phyloP scores from a whole-genome alignment of 2,113 vertebrate species.

The Corvus hawaiiensis region DNA sequence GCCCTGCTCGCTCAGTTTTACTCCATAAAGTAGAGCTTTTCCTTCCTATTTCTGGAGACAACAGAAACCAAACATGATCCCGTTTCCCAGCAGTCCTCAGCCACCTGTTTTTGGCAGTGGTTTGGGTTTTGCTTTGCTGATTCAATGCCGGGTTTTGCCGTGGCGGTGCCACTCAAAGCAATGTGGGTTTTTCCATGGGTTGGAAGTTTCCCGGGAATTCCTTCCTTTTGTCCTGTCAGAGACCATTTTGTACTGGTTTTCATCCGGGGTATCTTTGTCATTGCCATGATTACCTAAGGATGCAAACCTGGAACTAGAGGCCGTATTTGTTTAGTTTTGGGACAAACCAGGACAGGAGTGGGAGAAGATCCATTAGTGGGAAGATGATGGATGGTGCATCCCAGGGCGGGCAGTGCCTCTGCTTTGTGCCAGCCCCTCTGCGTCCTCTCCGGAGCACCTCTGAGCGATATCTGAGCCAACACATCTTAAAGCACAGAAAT shows the following conservation, averaged over 20 bases:
- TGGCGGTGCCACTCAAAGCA: fast-evolving
- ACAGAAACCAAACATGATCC: fast-evolving
- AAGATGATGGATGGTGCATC: not conserved
- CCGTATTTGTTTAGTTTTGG: not conserved
- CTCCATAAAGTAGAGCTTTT: fast-evolving
- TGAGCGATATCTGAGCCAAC: not conserved
- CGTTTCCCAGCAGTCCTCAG: not conserved
- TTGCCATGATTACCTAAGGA: not conserved
- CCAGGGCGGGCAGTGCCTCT: not conserved
- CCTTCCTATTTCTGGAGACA: not conserved
- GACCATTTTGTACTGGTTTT: not conserved
- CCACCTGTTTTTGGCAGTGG: not conserved
- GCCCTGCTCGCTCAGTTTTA: not conserved
- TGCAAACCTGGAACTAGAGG: not conserved
- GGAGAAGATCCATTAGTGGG: not conserved
- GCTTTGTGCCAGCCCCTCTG: not conserved
- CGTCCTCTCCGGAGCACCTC: not conserved
- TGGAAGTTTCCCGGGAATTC: not conserved
- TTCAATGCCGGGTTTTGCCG: fast-evolving
- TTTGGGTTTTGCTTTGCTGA: not conserved
- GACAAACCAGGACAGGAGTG: fast-evolving
- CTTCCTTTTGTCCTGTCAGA: not conserved
- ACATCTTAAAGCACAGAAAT: not conserved
- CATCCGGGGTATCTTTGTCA: not conserved
- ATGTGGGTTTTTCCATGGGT: fast-evolving